Evolutionary conservation across 92 coral and sea anemone genomes (phyloP).

Genomic region (Phenganax subtilis): DNA sequence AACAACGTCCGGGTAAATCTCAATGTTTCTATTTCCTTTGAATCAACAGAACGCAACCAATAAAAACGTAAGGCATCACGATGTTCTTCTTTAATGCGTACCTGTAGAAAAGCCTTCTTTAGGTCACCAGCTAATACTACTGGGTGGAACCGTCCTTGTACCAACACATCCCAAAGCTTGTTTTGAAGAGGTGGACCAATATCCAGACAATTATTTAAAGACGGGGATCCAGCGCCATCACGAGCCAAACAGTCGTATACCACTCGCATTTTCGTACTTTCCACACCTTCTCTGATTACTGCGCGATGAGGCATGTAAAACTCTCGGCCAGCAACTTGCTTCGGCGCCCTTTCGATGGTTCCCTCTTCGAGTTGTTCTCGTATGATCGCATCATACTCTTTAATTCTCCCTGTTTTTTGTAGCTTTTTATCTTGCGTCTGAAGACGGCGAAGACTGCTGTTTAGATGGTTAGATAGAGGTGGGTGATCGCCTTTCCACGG

Average conservation of each 20-base stretch:
- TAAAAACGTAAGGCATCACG: not conserved
- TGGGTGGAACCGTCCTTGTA: no score
- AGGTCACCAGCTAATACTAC: no score
- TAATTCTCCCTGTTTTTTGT: conserved; percentile 14
- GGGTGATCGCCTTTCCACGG: conserved; percentile 43
- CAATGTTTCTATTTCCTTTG: not conserved
- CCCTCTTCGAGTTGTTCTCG: not conserved
- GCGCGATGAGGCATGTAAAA: not conserved
- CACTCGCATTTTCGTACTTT: not conserved
- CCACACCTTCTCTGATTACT: not conserved
- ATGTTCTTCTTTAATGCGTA: not conserved
- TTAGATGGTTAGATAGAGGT: conserved; percentile 13
- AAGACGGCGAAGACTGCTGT: conserved; percentile 41
- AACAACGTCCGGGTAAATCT: no score
- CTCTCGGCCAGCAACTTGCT: not conserved
- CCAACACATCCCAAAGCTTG: no score
- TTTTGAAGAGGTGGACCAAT: not conserved
- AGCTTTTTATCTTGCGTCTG: conserved; percentile 33
- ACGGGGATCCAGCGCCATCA: not conserved
- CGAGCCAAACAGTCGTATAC: not conserved
- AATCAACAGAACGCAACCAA: not conserved
- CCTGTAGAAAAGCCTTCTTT: not conserved
- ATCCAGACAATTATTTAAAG: not conserved
- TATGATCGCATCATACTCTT: conserved; percentile 37
- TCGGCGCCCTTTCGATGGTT: not conserved